Base-by-base conservation (phyloP, 2,888 invertebrate genomes). In the Microplitis deprimator region DNA sequence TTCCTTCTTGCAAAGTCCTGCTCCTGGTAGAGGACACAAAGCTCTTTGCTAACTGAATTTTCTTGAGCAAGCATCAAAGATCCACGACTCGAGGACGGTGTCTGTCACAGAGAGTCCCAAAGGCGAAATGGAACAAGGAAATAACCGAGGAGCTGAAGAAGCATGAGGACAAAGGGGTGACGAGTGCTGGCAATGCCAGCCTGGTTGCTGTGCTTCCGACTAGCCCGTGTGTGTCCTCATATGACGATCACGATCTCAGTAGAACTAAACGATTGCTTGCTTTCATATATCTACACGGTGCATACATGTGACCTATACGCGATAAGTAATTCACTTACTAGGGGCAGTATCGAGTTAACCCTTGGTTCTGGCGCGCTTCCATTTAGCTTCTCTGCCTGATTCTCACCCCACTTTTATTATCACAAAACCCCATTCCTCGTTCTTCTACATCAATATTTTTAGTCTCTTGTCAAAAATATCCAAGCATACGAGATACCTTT, bases 21-120 rank as follows among this genome's bases (percentile, higher is more conserved):
- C 81, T 80, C 78, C 17, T 69, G 77, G 77, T 77, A 78, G 82
- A 87, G 87, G 87, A 88, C 88, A 89, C 89, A 89, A 89, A 88
- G 89, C 88, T 87, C 85, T 82, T 84, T 85, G 85, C 87, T 89
- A 89, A 89, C 88, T 89, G 85, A 89, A 89, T 89, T 89, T 89
- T 89, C 89, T 89, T 89, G 87, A 89, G 88, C 88, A 86, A 84
- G 83, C 88, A 88, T 89, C 88, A 88, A 89, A 89, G 89, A 89
- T 89, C 87, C 73, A 50, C 10, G 50, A 50, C 10, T 50, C 50
- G 50, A 50, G 50, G 50, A 50, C 50, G 13, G 50, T 13, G 50
- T 50, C 50, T 50, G 50, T 29, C 59, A 50, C 50, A 50, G 76
- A 62, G 72, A 20, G 16, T 60, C 74, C 38, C 67, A 68, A 76